Base-by-base conservation (phyloP, 1,140 invertebrate species). In the Diorhabda elongata region DNA sequence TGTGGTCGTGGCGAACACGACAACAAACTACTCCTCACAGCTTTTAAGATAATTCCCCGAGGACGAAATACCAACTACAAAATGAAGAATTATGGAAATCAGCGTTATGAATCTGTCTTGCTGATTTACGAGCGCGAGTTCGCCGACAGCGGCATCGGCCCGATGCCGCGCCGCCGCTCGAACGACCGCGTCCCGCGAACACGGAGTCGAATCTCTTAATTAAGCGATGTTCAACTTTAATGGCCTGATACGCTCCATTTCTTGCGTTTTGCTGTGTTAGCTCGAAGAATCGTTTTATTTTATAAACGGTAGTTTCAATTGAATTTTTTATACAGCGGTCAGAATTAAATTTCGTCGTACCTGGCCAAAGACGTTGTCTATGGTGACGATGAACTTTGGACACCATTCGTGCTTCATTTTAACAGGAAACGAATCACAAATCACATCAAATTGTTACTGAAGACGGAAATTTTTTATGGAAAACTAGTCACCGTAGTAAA, bases 1-100 rank as follows among this genome's bases (percentile, higher is more conserved):
- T 8, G 47, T n/a, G 6, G 47, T 4, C 6, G 47, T 52, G 6
- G 2, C n/a, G 47, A 52, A 52, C 47, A 52, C 47, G 47, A 26
- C 47, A 8, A 52, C 47, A 52, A 52, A 52, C 61, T 5, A 62
- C 43, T 62, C 43, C 61, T 62, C 61, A 11, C 44, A 44, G 44
- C 61, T 62, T 42, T 62, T 62, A 62, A 62, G 42, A 44, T 44
- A 44, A 9, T 42, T 62, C 61, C 61, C 61, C 42, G 9, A 43
- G 61, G 61, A 62, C 61, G 26, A 62, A 62, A 8, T 60, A 60
- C 42, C 61, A 44, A 62, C 61, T 44, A 62, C 61, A 11, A 11
- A 62, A 62, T 62, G 61, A 62, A 62, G 61, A 62, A 44, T 62
- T 62, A 62, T 62, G 61, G 61, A 62, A 62, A 62, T 62, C 9